Evolutionary conservation across 2,888 invertebrate genomes (phyloP).

Genomic region (Stictocephala bisonia): DNA sequence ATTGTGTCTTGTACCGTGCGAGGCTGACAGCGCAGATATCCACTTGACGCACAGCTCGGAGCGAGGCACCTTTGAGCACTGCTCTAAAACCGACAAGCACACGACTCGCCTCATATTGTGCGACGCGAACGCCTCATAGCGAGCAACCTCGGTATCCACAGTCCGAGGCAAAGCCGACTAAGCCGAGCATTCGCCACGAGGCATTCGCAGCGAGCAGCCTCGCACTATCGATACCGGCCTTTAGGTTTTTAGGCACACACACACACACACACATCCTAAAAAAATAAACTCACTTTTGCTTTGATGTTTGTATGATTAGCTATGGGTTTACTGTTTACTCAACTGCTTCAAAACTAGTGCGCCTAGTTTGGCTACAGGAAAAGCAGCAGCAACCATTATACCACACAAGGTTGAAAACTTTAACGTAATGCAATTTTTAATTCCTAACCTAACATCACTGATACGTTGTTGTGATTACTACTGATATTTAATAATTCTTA

Average conservation of each 20-base stretch:
- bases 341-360: conserved; percentile 81
- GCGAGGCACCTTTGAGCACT: conserved; percentile 46
- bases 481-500: too few species aligned
- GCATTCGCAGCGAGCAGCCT: conserved; percentile 41
- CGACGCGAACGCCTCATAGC: conserved; percentile 43
- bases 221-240: conserved; percentile 44
- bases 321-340: conserved; percentile 92
- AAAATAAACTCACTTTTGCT: conserved; percentile 87
- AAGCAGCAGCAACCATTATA: conserved; percentile 84
- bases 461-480: too few species aligned
- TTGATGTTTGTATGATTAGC: conserved; percentile 83
- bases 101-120: conserved; percentile 46
- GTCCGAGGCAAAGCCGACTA: conserved; percentile 41
- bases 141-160: conserved; percentile 41
- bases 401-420: too few species aligned
- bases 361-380: conserved; percentile 89
- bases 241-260: too few species aligned
- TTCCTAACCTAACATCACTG: too few species aligned
- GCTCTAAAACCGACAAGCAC: conserved; percentile 46
- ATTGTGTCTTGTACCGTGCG: too few species aligned
- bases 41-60: conserved; percentile 39
- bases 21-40: conserved; percentile 36
- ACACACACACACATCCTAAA: conserved; percentile 93
- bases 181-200: conserved; percentile 42
- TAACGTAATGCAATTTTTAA: too few species aligned